Evolutionary conservation across 2,113 vertebrate species (phyloP), one percentile per base, ranked within the genome.

Genomic region (Corvus moneduloides): DNA sequence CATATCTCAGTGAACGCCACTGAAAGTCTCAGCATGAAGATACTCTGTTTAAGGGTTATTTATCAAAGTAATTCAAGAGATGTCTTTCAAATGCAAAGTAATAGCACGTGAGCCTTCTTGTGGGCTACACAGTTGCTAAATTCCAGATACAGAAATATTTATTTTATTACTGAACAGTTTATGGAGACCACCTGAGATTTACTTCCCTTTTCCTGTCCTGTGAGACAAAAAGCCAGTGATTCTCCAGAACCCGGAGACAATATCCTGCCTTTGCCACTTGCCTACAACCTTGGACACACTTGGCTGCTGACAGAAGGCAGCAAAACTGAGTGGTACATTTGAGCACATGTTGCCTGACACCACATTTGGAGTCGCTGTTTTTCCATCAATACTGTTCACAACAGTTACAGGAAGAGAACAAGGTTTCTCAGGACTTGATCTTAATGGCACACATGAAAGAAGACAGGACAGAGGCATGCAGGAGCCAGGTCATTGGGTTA

Each of bases 401-500:
- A 68, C 8, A 72, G 28, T 56, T 80, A 39, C 8, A 67, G 30
- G 18, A 58, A 27, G 63, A 43, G 62, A 87, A 12, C 13, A 73
- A 14, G 1, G 1, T 74, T 83, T 59, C 30, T 85, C 46, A 59
- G 33, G 35, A 48, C 39, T 85, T 90, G 16, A 23, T 46, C 54
- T 77, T 71, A 51, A 59, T 35, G 16, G 63, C 27, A 78, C 16
- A 51, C 3, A 6, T 13, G 44, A 56, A 67, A 46, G 67, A 68
- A 83, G 52, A 56, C 16, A 49, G 44, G 55, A 32, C 5, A 73
- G 55, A 88, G 3, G 30, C 72, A 72, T 81, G 76, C 90, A 84
- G 68, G 76, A 88, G n/a, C 13, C 0, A 1, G 39, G 27, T 73
- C 43, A 37, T 4, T 0, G 0, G 13, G 7, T 16, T 30, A 20